Percentiles rank a stretch among this genome's conserved stretches.
Conservation (phyloP, 92 coral and sea anemone genomes). For the Bergia sp. region DNA sequence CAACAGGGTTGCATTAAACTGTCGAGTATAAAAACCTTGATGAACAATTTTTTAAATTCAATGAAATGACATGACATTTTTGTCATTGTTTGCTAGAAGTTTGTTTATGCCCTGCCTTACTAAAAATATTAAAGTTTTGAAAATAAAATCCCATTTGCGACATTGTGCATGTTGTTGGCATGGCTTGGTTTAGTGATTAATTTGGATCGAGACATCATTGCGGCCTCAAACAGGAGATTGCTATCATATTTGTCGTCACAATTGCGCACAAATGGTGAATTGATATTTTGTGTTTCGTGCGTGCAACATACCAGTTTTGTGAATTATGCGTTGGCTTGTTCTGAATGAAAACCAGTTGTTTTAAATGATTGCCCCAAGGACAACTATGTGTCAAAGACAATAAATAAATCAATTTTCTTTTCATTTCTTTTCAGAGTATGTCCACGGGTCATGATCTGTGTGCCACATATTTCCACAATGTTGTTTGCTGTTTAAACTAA, state of each 20-base stretch:
- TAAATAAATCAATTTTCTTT: neutral
- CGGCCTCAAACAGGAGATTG: conserved; percentile 12
- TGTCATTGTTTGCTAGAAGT: neutral
- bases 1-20: too few species aligned
- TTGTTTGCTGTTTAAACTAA: neutral
- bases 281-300: neutral
- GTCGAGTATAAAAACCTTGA: neutral
- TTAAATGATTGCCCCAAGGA: neutral
- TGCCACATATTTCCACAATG: neutral
- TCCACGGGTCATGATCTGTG: neutral
- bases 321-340: neutral
- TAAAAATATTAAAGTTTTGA: neutral
- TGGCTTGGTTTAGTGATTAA: neutral
- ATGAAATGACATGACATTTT: neutral
- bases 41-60: neutral
- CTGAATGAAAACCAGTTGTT: neutral
- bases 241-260: neutral
- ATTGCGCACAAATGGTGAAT: neutral
- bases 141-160: neutral
- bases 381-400: neutral
- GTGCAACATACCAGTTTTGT: neutral
- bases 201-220: neutral
- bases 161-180: neutral
- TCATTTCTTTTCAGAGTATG: neutral
- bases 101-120: neutral